Evolutionary conservation across 2,113 vertebrate genomes (phyloP), one percentile per base, ranked within the genome.

Genomic region (Heliornis fulica): DNA sequence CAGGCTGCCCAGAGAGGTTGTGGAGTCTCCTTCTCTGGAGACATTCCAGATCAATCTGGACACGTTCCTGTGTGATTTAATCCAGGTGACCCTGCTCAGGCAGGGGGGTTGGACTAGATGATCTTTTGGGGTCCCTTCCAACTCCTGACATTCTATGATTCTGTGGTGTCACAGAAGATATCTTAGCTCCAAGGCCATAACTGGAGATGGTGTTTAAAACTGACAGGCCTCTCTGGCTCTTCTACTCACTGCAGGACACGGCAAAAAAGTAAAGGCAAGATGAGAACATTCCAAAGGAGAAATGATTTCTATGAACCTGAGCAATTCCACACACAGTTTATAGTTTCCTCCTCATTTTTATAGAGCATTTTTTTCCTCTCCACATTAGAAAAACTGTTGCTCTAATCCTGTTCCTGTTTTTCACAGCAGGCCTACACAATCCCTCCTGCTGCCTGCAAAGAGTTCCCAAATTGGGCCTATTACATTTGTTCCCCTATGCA

Each of bases 341-440:
- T 43, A 66, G 19, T 66, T 60, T 77, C 38, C 21, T 80, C 14
- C 19, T 80, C 16, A 43, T 46, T 79, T 94, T 83, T 77, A 71
- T 40, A 71, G 76, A 78, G 60, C 19, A n/a, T 69, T 74, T 90
- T 71, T 71, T 94, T 85, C 21, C 54, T 65, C 57, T 88, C 50
- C 31, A 71, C 43, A 75, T 86, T 70, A 82, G 72, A 87, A 95
- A 90, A 96, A 64, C 86, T 89, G 79, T 86, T 93, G 75, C 85
- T 95, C 83, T 92, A 81, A 96, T 94, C 94, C 88, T 90, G 71
- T 84, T 96, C 92, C 76, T 96, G 79, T 77, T 97, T 96, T 77
- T 95, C 93, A 84, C 94, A 96, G 94, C 93, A 96, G 93, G 96
- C 64, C 57, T 69, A 81, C 68, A 93, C 65, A 70, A 85, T 78